Percentiles rank a stretch among this genome's conserved stretches.
Conservation (phyloP, 2,113 vertebrate genomes). For the Trogon surrucura region DNA sequence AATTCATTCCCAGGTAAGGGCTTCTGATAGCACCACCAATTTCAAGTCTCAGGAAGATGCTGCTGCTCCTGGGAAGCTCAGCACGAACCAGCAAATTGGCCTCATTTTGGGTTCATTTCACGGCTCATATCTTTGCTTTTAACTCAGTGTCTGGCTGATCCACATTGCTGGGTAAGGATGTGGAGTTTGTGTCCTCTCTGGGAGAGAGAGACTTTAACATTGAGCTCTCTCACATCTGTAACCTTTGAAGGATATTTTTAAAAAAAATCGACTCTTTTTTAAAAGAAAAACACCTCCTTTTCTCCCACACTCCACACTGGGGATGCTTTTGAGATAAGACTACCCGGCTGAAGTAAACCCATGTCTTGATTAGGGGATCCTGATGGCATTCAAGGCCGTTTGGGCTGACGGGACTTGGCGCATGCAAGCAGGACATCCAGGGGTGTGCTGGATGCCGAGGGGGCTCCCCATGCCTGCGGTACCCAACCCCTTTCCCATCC, state of each 20-base stretch:
- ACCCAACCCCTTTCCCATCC: not conserved
- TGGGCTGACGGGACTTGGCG: not conserved
- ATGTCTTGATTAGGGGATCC: rapidly evolving
- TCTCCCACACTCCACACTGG: not conserved
- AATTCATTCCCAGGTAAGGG: not conserved
- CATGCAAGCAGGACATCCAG: rapidly evolving
- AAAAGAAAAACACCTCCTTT: not conserved
- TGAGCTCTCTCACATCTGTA: not conserved
- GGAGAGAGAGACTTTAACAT: not conserved
- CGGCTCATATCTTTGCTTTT: not conserved
- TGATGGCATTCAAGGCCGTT: not conserved
- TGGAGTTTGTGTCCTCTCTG: not conserved
- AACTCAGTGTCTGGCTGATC: not conserved
- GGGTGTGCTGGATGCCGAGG: not conserved
- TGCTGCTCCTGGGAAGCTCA: not conserved
- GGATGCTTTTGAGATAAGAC: not conserved
- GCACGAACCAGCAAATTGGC: not conserved
- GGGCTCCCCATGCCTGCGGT: rapidly evolving
- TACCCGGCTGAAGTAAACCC: not conserved
- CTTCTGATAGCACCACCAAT: not conserved
- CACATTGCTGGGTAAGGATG: not conserved
- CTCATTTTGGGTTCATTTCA: not conserved
- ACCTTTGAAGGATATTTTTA: not conserved
- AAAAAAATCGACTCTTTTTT: not conserved
- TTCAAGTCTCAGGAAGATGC: not conserved